Evolutionary conservation across 2,797 vertebrate species (phyloP).

Genomic region (Gymnopithys bicolor): DNA sequence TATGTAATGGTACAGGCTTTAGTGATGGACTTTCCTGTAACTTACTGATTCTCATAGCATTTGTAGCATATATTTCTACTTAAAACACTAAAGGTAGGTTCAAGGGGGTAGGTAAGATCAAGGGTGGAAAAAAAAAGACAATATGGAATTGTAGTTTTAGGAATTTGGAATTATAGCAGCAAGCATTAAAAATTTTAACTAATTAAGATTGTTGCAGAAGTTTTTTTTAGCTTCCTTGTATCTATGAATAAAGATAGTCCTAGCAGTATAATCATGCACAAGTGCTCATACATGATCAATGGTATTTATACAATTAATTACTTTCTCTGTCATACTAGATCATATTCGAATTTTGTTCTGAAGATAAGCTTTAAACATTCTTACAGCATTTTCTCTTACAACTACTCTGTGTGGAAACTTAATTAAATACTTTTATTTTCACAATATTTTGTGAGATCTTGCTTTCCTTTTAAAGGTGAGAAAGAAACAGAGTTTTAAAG

Average conservation of each 20-base stretch:
- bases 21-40: slow-evolving; percentile 30
- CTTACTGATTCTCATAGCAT: slow-evolving; percentile 5
- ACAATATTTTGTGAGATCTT: background rate
- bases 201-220: background rate
- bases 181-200: background rate
- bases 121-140: background rate
- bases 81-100: background rate
- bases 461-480: background rate
- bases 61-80: slow-evolving; percentile 21
- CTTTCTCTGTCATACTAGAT: background rate
- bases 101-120: background rate
- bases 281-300: rapidly evolving
- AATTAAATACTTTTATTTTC: background rate
- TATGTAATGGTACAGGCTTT: background rate
- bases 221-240: background rate
- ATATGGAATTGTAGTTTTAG: rapidly evolving
- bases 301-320: background rate
- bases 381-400: background rate
- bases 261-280: background rate
- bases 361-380: background rate
- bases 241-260: background rate
- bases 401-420: background rate
- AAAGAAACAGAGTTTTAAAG: background rate
- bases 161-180: background rate
- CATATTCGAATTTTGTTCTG: background rate